Evolutionary conservation across 2,888 invertebrate genomes (phyloP), one percentile per base, ranked within the genome.

Genomic region (Anagyrus pseudococci): DNA sequence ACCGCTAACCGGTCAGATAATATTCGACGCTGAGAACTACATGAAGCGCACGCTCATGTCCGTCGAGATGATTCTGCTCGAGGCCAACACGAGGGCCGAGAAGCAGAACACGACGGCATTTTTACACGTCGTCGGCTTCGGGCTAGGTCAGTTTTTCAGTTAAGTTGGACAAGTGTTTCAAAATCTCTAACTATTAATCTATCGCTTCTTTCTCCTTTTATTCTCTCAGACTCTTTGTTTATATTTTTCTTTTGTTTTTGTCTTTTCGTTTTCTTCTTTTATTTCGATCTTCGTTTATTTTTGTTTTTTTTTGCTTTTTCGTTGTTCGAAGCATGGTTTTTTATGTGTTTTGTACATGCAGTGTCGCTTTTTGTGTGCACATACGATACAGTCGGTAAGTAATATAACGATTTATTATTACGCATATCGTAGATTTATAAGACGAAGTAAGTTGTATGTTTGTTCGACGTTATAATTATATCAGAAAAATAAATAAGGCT

Each of bases 51-150:
- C 75, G 0, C 68, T 79, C 0, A 69, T 82, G 17, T 76, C 81
- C 2, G 79, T 88, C 4, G 90, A 90, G 68, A 85, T 85, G 10
- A 80, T 88, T 26, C 74, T 90, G 1, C 70, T 88, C 17, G 89
- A 89, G 62, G 87, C 88, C 0, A 84, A 88, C 63, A 77, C 81
- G 0, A 81, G 89, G n/a, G 88, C 86, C 0, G 76, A 76, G 13
- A 79, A 79, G 0, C 81, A 75, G 2, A 82, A 79, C 23, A 86
- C 82, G 37, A 79, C 81, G 7, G 89, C 87, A 0, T 89, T 84
- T 69, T 70, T 90, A 0, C 89, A 89, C 75, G 83, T 90, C 7
- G 85, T 89, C 33, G 90, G 89, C 13, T 84, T 87, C 46, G 88
- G 88, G 71, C 70, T 82, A 69, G 80, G 72, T 78, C 60, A 67